Percentiles rank a stretch among this genome's conserved stretches.
phyloP scores from a whole-genome alignment of 1,140 invertebrate species.

The Melipona quadrifasciata region DNA sequence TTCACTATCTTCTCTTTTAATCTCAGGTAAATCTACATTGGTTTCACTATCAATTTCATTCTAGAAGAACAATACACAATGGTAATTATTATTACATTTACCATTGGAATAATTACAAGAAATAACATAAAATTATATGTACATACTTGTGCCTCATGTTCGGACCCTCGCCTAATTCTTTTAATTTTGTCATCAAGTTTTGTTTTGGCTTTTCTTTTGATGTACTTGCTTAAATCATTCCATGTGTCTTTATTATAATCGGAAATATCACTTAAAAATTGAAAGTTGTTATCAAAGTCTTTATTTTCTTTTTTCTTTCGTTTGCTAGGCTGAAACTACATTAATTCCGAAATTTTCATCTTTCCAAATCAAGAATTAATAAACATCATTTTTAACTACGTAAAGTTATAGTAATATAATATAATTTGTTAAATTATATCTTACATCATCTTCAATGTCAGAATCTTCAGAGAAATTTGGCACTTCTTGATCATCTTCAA shows the following conservation, averaged over 20 bases:
- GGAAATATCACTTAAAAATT: constrained; percentile 87
- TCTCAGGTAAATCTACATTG: constrained; percentile 62
- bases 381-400: neutral
- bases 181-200: constrained; percentile 94
- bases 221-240: constrained; percentile 92
- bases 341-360: constrained; percentile 33
- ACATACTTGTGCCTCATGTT: constrained; percentile 73
- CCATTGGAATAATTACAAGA: constrained; percentile 1
- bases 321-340: constrained; percentile 90
- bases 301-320: constrained; percentile 87
- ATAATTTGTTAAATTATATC: constrained; percentile 58
- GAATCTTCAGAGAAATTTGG: constrained; percentile 90
- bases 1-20: constrained; percentile 71
- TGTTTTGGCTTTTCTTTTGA: constrained; percentile 89
- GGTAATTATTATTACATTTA: neutral
- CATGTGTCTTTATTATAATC: constrained; percentile 93
- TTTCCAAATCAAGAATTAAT: neutral
- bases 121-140: constrained; percentile 41
- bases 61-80: constrained; percentile 47
- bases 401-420: neutral
- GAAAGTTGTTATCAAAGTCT: constrained; percentile 88
- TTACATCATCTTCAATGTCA: constrained; percentile 91
- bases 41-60: constrained; percentile 67
- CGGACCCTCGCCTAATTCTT: constrained; percentile 82
- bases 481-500: constrained; percentile 90